Base-by-base conservation (phyloP, 2,113 vertebrate genomes). In the Oxygymnocypris stewartii region DNA sequence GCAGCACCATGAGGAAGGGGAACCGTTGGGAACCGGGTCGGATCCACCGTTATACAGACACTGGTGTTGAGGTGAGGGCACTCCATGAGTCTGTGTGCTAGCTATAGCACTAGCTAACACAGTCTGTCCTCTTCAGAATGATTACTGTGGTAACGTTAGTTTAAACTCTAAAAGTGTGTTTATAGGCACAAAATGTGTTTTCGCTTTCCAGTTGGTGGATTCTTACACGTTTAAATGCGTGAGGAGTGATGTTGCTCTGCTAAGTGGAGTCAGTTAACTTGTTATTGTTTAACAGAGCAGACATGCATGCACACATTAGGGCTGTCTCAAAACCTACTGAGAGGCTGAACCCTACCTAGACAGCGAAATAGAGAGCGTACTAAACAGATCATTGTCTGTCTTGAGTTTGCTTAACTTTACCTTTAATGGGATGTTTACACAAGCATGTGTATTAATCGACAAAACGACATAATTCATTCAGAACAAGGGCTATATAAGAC, bases 1-100 rank as follows among this genome's bases (percentile, higher is more conserved):
- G 91, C 98, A 99, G 89, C 97, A 98, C 98, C 98, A 99, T 84
- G 98, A 98, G 88, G 97, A 98, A 86, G 98, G 98, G 79, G 95
- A 93, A 49, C 97, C 97, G 92, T 95, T 95, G 14, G 97, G 88
- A 98, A 96, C 90, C 94, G 94, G 88, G 94, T 94, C 61, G 95
- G 93, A 88, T 97, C 97, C 49, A 95, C 90, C 1, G 90, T 92
- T 59, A 94, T 93, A 93, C 96, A 96, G 91, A 97, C 95, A 89
- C 94, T 97, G 75, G 95, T 93, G 92, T 92, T 95, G 77, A 99
- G 94, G 92, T 99, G 98, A 87, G 97, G 96, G 90, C 98, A 98
- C 96, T 99, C 98, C 98, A 99, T 99, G 89, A 57, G 54, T 6
- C 83, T 31, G 35, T 61, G 35, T 14, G 73, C 49, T 69, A 77